Evolutionary conservation across 2,888 invertebrate genomes (phyloP).

Genomic region (Drosophila hawaiiensis): DNA sequence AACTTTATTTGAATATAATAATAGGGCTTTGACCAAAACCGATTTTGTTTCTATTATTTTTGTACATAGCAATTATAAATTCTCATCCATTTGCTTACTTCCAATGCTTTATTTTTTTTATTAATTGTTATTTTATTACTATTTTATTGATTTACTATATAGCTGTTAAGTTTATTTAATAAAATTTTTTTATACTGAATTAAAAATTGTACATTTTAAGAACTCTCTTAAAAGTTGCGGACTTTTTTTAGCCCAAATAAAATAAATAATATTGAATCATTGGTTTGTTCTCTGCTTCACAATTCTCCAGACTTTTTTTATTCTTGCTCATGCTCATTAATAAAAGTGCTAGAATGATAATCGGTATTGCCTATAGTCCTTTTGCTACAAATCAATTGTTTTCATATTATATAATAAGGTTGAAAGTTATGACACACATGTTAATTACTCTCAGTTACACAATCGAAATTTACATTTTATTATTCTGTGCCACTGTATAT

Average conservation of each 20-base stretch:
- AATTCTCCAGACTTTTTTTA: background rate
- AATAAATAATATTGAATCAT: background rate
- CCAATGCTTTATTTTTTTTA: background rate
- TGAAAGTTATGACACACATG: background rate
- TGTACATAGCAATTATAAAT: background rate
- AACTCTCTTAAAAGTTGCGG: background rate
- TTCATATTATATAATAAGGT: background rate
- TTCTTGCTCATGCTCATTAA: background rate
- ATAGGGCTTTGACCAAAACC: background rate
- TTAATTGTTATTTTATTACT: background rate
- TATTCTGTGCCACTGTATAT: conserved; percentile 32
- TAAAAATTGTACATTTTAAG: background rate
- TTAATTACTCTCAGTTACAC: background rate
- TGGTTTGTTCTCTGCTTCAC: background rate
- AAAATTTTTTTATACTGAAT: background rate
- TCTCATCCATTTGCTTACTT: background rate
- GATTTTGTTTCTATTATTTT: background rate
- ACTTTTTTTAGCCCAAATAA: background rate
- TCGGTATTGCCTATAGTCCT: background rate
- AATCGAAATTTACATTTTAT: background rate
- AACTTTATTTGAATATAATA: background rate
- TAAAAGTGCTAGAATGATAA: background rate
- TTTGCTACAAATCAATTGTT: background rate
- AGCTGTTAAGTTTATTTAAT: background rate
- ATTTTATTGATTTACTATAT: background rate